Conservation (phyloP, 2,797 vertebrate genomes). For the Helicolenus hilgendorfi region DNA sequence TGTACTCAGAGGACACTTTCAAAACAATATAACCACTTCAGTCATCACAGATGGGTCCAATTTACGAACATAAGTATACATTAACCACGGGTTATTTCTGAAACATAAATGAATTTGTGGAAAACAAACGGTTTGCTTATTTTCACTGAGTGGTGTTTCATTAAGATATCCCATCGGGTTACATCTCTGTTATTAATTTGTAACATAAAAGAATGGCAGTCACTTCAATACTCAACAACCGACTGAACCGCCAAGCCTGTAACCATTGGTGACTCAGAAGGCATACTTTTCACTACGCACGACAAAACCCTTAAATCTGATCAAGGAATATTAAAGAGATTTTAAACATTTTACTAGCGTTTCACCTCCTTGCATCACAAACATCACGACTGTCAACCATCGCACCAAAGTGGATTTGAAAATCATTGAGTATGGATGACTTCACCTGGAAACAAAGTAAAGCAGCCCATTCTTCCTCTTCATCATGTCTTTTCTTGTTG, state of each 20-base stretch:
- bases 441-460: background rate
- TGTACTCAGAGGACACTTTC: conserved; percentile 23
- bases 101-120: background rate
- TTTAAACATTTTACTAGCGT: conserved; percentile 3
- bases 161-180: background rate
- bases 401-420: conserved; percentile 17
- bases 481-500: conserved; percentile 56
- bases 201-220: background rate
- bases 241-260: background rate
- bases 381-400: background rate
- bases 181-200: background rate
- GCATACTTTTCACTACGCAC: background rate
- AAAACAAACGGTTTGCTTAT: background rate
- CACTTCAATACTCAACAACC: background rate
- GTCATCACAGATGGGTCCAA: background rate
- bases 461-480: conserved; percentile 8
- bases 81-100: background rate
- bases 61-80: background rate
- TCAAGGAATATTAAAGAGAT: background rate
- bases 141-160: background rate
- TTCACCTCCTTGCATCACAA: conserved; percentile 56
- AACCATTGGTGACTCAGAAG: background rate
- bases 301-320: background rate
- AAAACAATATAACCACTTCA: conserved; percentile 4
- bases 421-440: conserved; percentile 17